Evolutionary conservation across 92 coral and sea anemone species (phyloP).

Genomic region (Palythoa grandiflora): DNA sequence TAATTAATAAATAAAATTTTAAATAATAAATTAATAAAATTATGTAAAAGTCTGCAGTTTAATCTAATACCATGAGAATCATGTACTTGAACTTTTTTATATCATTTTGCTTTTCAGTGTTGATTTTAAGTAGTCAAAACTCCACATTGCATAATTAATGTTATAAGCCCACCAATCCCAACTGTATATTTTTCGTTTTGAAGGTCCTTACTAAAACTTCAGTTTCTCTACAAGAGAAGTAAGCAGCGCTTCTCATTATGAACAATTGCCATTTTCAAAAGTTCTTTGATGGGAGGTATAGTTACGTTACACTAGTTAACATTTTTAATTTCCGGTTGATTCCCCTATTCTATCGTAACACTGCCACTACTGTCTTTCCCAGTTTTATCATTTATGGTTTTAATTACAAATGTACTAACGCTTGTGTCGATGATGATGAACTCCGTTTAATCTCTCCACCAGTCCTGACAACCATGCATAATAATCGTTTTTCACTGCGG

Average conservation of each 20-base stretch:
- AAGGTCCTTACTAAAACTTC: too few species aligned
- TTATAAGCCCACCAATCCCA: background rate
- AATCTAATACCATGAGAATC: background rate
- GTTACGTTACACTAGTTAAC: too few species aligned
- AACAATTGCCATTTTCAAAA: too few species aligned
- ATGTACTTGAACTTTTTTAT: background rate
- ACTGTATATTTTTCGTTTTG: too few species aligned
- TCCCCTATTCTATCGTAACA: background rate
- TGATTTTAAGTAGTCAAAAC: background rate
- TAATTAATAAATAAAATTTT: background rate
- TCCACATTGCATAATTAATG: background rate
- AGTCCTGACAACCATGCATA: slow-evolving; percentile 18
- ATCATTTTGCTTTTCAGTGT: background rate
- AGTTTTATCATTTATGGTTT: too few species aligned
- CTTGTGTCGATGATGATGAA: slow-evolving; percentile 28
- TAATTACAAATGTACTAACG: background rate
- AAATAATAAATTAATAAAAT: background rate
- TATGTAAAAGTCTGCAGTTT: background rate
- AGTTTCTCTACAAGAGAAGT: too few species aligned
- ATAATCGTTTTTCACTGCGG: slow-evolving; percentile 19
- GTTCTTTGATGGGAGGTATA: too few species aligned
- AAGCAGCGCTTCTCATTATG: too few species aligned
- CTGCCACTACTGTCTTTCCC: background rate
- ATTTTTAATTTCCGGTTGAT: too few species aligned
- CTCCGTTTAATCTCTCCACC: slow-evolving; percentile 23